These are phyloP conservation scores for Champsocephalus esox DNA, from an alignment of 2,797 vertebrate genomes.

Conservation along the genomic window DNA sequence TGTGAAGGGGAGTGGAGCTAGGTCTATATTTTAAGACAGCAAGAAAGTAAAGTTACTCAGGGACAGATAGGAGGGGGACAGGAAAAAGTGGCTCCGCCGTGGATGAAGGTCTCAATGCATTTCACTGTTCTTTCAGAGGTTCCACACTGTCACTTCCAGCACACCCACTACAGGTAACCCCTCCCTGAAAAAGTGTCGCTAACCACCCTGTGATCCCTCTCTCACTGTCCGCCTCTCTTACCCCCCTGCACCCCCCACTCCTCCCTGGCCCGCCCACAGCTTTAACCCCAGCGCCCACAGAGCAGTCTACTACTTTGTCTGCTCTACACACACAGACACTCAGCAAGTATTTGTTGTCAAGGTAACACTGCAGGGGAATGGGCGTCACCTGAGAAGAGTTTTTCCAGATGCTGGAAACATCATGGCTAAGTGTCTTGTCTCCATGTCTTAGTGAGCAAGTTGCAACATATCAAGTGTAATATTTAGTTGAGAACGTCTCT, in stretches of 20 bases:
- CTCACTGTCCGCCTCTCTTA: slow-evolving; percentile 62
- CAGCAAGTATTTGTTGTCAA: slow-evolving; percentile 61
- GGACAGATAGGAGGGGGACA: slow-evolving; percentile 27
- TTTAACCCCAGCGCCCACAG: slow-evolving; percentile 52
- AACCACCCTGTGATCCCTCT: slow-evolving; percentile 64
- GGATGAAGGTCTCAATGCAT: slow-evolving; percentile 82
- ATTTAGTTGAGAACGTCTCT: slow-evolving; percentile 22
- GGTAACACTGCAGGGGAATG: slow-evolving; percentile 70
- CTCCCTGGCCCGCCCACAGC: slow-evolving; percentile 56
- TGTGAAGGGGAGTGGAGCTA: slow-evolving; percentile 52
- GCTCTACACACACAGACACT: slow-evolving; percentile 26
- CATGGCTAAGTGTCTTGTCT: slow-evolving; percentile 15
- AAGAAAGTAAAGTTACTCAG: slow-evolving; percentile 49
- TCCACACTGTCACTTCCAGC: slow-evolving; percentile 87
- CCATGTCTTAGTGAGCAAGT: slow-evolving; percentile 10
- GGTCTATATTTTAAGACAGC: slow-evolving; percentile 67
- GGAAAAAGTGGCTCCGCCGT: slow-evolving; percentile 37
- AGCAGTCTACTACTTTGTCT: slow-evolving; percentile 49
- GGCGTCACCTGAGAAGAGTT: slow-evolving; percentile 57
- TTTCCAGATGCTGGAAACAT: slow-evolving; percentile 25
- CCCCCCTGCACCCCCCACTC: slow-evolving; percentile 48
- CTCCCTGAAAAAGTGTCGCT: slow-evolving; percentile 68
- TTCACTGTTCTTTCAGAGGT: slow-evolving; percentile 89
- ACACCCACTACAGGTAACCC: slow-evolving; percentile 88
- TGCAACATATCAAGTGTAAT: background rate